Evolutionary conservation across 2,888 invertebrate genomes (phyloP).

Genomic region (Hirtodrosophila confusa): DNA sequence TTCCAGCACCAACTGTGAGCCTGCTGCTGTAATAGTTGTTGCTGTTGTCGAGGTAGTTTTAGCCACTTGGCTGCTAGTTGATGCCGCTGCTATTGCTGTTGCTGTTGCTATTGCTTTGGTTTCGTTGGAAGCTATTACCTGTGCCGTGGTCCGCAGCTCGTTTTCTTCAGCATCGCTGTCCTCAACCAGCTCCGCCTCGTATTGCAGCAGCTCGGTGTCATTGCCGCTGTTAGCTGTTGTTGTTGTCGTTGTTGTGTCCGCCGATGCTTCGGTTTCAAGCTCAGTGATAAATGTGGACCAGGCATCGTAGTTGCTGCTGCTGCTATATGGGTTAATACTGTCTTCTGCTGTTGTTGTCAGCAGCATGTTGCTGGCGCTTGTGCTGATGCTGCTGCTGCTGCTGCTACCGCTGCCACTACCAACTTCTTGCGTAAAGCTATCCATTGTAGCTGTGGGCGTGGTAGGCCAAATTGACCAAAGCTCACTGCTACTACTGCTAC

Average conservation of each 20-base stretch:
- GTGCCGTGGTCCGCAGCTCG: constrained; percentile 53
- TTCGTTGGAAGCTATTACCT: constrained; percentile 52
- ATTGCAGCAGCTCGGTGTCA: constrained; percentile 57
- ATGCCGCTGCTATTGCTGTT: constrained; percentile 16
- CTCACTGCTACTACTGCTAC: constrained; percentile 49
- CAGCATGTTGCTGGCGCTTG: constrained; percentile 53
- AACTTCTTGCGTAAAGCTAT: constrained; percentile 47
- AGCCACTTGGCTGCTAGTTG: constrained; percentile 19
- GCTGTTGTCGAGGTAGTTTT: constrained; percentile 37
- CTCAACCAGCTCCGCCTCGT: constrained; percentile 55
- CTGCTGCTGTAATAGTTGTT: constrained; percentile 22
- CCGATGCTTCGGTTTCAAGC: constrained; percentile 58
- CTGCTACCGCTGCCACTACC: constrained; percentile 33
- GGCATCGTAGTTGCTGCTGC: constrained; percentile 59
- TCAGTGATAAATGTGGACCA: constrained; percentile 64
- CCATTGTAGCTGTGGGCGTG: constrained; percentile 60
- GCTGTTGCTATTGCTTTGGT: constrained; percentile 74
- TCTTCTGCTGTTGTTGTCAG: constrained; percentile 60
- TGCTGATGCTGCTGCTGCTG: constrained; percentile 52
- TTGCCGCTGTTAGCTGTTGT: constrained; percentile 49
- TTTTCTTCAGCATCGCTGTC: constrained; percentile 36
- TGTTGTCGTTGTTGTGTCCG: constrained; percentile 37
- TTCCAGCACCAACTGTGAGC: constrained; percentile 55
- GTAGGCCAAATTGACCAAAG: constrained; percentile 67
- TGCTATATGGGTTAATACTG: constrained; percentile 64